phyloP scores from a whole-genome alignment of 1,140 invertebrate genomes.

The Meloidogyne exigua region DNA sequence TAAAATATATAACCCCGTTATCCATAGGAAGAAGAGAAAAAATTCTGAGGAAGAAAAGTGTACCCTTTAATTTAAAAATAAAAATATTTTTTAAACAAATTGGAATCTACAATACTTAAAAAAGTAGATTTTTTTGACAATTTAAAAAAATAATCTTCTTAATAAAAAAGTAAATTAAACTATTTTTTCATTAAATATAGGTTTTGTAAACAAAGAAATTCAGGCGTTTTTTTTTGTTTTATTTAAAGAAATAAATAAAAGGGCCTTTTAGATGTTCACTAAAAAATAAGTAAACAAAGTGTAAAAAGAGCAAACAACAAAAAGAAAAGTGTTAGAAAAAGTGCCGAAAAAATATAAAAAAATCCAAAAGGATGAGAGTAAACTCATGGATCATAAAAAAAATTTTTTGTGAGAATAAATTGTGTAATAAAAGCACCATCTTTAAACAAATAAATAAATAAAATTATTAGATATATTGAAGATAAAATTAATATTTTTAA shows the following conservation, averaged over 20 bases:
- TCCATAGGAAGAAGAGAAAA: neutral
- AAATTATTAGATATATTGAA: too few species aligned
- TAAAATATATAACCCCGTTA: neutral
- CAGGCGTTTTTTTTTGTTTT: neutral
- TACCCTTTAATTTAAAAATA: neutral
- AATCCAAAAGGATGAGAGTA: neutral
- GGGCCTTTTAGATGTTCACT: neutral
- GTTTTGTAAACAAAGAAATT: neutral
- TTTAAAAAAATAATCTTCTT: neutral
- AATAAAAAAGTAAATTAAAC: neutral
- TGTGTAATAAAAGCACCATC: neutral
- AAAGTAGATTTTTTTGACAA: neutral
- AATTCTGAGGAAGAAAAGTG: neutral
- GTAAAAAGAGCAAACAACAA: neutral
- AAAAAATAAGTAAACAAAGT: neutral
- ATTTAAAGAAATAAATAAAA: constrained; percentile 1
- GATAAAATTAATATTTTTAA: too few species aligned
- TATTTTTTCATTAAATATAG: neutral
- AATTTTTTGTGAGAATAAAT: neutral
- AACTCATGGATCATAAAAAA: neutral
- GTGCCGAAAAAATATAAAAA: neutral
- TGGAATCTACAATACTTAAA: neutral
- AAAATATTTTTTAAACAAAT: neutral
- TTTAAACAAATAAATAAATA: too few species aligned
- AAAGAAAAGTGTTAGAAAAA: neutral